Conservation (phyloP, 2,888 invertebrate genomes). For the Erynnis tages region DNA sequence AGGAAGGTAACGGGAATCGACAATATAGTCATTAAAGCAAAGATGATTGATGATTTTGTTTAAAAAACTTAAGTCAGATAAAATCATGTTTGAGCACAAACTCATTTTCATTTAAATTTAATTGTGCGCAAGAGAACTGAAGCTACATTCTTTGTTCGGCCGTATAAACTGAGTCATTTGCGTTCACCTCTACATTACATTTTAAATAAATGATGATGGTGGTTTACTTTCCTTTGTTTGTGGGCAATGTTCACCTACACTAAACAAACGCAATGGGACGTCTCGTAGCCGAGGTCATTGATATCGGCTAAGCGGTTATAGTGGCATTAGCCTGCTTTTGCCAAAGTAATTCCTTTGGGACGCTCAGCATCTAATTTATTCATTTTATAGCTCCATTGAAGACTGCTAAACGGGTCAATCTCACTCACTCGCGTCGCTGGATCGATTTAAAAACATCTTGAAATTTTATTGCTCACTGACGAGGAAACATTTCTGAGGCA, state of each 20-base stretch:
- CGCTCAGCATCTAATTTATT: slow-evolving; percentile 12
- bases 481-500: slow-evolving; percentile 22
- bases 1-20: slow-evolving; percentile 16
- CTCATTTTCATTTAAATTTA: too few species aligned
- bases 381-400: slow-evolving; percentile 18
- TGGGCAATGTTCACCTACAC: slow-evolving; percentile 17
- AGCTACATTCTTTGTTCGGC: neutral
- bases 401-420: slow-evolving; percentile 10
- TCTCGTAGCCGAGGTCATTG: slow-evolving; percentile 41
- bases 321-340: slow-evolving; percentile 27
- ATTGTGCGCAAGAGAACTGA: neutral
- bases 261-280: slow-evolving; percentile 15
- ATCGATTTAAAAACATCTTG: slow-evolving; percentile 25
- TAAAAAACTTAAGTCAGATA: slow-evolving; percentile 28
- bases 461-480: slow-evolving; percentile 11
- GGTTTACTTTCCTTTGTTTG: slow-evolving; percentile 29
- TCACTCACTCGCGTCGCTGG: slow-evolving; percentile 18
- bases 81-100: neutral
- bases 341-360: slow-evolving; percentile 24
- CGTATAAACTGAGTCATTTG: slow-evolving; percentile 30
- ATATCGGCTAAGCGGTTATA: slow-evolving; percentile 39
- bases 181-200: slow-evolving; percentile 28
- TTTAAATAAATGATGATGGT: slow-evolving; percentile 29
- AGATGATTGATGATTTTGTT: slow-evolving; percentile 31
- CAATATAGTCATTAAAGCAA: slow-evolving; percentile 29